phyloP scores from a whole-genome alignment of 1,140 invertebrate genomes.

The Thaumatotibia leucotreta region DNA sequence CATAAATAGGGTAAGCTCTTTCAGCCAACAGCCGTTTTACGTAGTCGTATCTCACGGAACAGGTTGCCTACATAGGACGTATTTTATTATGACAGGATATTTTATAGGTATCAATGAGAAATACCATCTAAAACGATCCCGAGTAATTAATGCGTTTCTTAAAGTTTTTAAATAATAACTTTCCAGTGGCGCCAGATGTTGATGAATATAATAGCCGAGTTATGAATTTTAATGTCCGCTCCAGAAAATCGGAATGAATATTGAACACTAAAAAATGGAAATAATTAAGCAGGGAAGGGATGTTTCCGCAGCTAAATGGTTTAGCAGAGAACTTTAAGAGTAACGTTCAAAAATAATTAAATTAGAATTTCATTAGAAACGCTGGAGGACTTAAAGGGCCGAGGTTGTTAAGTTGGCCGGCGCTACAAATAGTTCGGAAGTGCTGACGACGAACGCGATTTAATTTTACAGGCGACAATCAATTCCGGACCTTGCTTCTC shows the following conservation, averaged over 20 bases:
- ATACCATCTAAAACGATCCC: slow-evolving; percentile 25
- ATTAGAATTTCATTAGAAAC: slow-evolving; percentile 43
- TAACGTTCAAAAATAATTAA: slow-evolving; percentile 50
- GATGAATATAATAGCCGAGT: slow-evolving; percentile 60
- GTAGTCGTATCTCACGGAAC: too few relatives aligned
- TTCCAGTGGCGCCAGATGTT: slow-evolving; percentile 62
- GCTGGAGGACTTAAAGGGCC: slow-evolving; percentile 7
- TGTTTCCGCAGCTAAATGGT: slow-evolving; percentile 46
- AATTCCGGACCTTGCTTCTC: background rate
- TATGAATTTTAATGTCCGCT: slow-evolving; percentile 69
- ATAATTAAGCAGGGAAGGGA: slow-evolving; percentile 57
- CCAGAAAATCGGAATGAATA: slow-evolving; percentile 62
- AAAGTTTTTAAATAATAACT: slow-evolving; percentile 56
- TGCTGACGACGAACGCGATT: background rate
- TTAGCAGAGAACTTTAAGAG: slow-evolving; percentile 37
- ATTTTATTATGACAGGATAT: too few relatives aligned
- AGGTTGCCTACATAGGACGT: too few relatives aligned
- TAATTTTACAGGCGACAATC: background rate
- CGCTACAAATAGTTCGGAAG: background rate
- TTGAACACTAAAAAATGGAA: slow-evolving; percentile 59
- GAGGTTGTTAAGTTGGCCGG: background rate
- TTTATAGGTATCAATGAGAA: background rate
- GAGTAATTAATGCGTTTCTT: slow-evolving; percentile 61
- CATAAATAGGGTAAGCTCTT: too few relatives aligned
- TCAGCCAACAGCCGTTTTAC: too few relatives aligned